phyloP scores from a whole-genome alignment of 2,888 invertebrate genomes.

The Dioctria rufipes region DNA sequence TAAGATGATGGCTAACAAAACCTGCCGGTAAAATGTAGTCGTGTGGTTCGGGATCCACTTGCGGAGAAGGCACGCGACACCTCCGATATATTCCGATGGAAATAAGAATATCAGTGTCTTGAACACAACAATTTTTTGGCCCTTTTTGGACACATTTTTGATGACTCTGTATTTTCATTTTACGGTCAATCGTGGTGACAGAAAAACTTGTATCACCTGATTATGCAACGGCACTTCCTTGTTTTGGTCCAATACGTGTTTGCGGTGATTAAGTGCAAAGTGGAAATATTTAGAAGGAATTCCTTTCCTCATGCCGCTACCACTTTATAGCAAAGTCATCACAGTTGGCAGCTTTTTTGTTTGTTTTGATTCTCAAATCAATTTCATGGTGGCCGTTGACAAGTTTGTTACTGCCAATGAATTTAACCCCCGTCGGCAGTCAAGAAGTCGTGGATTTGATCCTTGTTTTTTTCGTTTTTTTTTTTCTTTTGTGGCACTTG shows the following conservation, averaged over 20 bases:
- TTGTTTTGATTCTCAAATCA: slow-evolving; percentile 22
- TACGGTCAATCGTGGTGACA: slow-evolving; percentile 39
- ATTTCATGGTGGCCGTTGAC: slow-evolving; percentile 49
- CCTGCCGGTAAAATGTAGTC: slow-evolving; percentile 40
- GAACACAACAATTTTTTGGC: neutral
- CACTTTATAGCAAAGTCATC: neutral
- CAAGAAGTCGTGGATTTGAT: slow-evolving; percentile 15
- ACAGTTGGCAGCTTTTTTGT: neutral
- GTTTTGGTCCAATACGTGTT: slow-evolving; percentile 42
- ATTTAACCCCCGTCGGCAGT: slow-evolving; percentile 25
- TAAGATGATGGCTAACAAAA: slow-evolving; percentile 16
- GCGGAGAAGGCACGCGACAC: slow-evolving; percentile 49
- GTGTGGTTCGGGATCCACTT: slow-evolving; percentile 17
- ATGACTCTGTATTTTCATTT: slow-evolving; percentile 26
- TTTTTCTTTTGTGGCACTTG: slow-evolving; percentile 38
- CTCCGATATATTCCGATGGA: slow-evolving; percentile 31
- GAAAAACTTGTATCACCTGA: slow-evolving; percentile 48
- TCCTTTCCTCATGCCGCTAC: slow-evolving; percentile 24
- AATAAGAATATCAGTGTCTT: slow-evolving; percentile 37
- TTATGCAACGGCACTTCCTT: slow-evolving; percentile 53
- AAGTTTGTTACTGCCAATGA: slow-evolving; percentile 33
- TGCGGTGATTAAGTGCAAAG: slow-evolving; percentile 45
- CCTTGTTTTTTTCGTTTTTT: neutral
- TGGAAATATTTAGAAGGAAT: slow-evolving; percentile 38
- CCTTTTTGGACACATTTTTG: neutral